Base-by-base conservation (phyloP, 2,888 invertebrate genomes). In the Melanophora roralis region DNA sequence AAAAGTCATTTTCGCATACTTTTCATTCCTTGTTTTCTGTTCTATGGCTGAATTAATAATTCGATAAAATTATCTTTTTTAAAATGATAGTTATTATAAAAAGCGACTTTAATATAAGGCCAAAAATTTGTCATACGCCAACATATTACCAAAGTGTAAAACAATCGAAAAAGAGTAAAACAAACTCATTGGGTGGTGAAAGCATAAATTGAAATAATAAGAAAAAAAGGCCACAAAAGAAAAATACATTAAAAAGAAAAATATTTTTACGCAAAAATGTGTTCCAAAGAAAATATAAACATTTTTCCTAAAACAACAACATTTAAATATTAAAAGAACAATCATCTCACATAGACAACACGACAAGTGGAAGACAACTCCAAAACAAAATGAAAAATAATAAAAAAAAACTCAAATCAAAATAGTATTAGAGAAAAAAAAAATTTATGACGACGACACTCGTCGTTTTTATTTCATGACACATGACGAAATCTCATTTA, bases 401-500 rank as follows among this genome's bases (percentile, higher is more conserved):
- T 51, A 40, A 27, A 32, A 59, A 49, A 59, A 32, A 27, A 36
- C 14, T 1, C 14, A 45, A 32, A 45, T 53, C 32, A 45, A 40
- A 43, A 55, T 32, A 47, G 1, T 45, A 45, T 59, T 59, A 60
- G 45, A 68, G 23, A 43, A 47, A 55, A 55, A 47, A 55, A 55
- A 47, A 53, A 47, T 47, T 27, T 27, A 68, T 45, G 75, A 75
- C 62, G 72, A 73, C 67, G 64, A 53, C 49, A n/a, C n/a, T n/a
- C 62, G 72, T 64, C 57, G 32, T 62, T 32, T 57, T 64, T 57
- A 57, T 71, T 71, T 57, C 62, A 76, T 76, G 76, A 76, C 77
- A 77, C 73, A 83, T 86, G 88, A 86, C 85, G 86, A 87, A 87
- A 87, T 86, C 85, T 86, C 87, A 85, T 86, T 87, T 87, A 84